These are phyloP conservation scores for Catonia carolina DNA, from an alignment of 2,888 invertebrate species.

Conservation along the genomic window DNA sequence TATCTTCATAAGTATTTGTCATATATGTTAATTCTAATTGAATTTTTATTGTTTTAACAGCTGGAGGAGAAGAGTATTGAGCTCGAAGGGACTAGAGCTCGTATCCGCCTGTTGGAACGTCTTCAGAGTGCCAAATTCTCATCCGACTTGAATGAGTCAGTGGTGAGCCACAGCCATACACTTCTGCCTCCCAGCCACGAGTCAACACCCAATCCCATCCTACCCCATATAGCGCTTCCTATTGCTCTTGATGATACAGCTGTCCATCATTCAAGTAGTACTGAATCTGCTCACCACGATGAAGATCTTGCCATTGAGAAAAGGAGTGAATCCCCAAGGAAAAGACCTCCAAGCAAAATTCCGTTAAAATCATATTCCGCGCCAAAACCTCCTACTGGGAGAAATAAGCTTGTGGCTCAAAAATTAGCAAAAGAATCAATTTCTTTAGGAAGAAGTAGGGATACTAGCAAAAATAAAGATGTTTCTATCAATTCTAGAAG, in stretches of 20 bases:
- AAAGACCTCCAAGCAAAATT: conserved; percentile 61
- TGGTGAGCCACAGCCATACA: conserved; percentile 19
- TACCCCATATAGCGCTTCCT: conserved; percentile 32
- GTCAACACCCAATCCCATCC: conserved; percentile 32
- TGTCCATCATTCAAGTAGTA: conserved; percentile 52
- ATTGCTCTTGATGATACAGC: conserved; percentile 39
- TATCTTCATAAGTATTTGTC: background rate
- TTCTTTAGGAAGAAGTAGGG: conserved; percentile 12
- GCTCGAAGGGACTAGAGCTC: conserved; percentile 72
- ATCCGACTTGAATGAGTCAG: conserved; percentile 5
- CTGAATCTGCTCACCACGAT: conserved; percentile 56
- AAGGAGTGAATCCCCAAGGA: conserved; percentile 37
- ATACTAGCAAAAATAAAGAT: conserved; percentile 24
- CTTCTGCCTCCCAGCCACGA: conserved; percentile 29
- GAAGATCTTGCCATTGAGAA: conserved; percentile 29
- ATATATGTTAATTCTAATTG: background rate
- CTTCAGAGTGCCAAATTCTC: conserved; percentile 41
- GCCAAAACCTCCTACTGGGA: conserved; percentile 50
- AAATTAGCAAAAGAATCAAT: conserved; percentile 7
- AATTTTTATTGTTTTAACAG: conserved; percentile 45
- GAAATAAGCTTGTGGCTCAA: background rate
- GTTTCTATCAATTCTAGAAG: conserved; percentile 1
- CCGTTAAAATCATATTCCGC: conserved; percentile 55
- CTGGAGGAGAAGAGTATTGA: conserved; percentile 77
- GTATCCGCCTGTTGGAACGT: conserved; percentile 65